These are phyloP conservation scores for Nemopilema nomurai DNA, from an alignment of 30 jellyfish, hydroid and myxozoan species.

Conservation along the genomic window DNA sequence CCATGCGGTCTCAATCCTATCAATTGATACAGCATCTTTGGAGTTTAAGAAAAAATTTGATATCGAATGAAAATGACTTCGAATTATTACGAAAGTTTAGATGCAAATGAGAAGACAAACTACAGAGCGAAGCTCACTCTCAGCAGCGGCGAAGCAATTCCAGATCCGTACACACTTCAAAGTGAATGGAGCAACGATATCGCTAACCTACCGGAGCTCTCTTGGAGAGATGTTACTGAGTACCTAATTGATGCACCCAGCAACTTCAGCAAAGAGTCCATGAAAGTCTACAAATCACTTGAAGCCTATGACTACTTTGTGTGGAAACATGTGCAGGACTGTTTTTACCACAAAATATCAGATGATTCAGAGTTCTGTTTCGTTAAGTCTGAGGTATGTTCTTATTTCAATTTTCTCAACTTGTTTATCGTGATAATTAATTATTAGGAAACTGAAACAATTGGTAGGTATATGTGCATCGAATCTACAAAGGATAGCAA, in stretches of 20 bases:
- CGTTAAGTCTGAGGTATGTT: background rate
- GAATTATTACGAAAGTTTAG: background rate
- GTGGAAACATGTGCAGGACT: background rate
- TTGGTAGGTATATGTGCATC: background rate
- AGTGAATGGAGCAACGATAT: background rate
- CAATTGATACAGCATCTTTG: background rate
- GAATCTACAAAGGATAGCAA: background rate
- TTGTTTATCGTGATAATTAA: background rate
- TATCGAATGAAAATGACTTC: background rate
- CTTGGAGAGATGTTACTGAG: conserved; percentile 6
- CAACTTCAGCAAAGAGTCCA: background rate
- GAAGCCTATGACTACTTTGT: conserved; percentile 10
- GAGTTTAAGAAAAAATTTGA: background rate
- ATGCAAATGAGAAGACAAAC: background rate
- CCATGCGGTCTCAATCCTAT: background rate
- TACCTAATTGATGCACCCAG: conserved; percentile 12
- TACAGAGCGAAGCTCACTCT: background rate
- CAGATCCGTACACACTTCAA: conserved; percentile 1
- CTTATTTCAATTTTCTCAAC: background rate
- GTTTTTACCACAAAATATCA: background rate
- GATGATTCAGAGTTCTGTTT: background rate
- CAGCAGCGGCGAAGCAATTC: background rate
- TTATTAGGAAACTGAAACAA: background rate
- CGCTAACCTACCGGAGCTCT: background rate
- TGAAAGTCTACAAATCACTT: conserved; percentile 24